Conservation (phyloP, 2,113 vertebrate species). For the Calidris pygmaea region DNA sequence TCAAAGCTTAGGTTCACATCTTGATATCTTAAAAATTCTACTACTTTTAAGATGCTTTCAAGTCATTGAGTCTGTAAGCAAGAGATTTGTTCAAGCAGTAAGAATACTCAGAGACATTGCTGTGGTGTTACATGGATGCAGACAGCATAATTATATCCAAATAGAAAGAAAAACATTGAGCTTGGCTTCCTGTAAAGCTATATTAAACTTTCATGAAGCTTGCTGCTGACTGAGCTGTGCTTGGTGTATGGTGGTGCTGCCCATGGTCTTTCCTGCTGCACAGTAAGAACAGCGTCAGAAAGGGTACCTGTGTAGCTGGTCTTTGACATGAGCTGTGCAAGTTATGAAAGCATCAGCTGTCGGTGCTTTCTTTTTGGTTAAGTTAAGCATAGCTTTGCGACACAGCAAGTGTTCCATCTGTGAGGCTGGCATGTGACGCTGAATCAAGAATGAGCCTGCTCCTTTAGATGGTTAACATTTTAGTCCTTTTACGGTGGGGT, state of each 20-base stretch:
- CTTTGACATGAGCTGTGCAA: neutral
- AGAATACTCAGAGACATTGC: neutral
- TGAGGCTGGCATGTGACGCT: neutral
- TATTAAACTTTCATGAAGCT: slow-evolving; percentile 19
- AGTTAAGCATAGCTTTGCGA: neutral
- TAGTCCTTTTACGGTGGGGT: slow-evolving; percentile 10
- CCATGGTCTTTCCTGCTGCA: neutral
- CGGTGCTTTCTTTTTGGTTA: neutral
- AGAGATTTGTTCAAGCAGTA: neutral
- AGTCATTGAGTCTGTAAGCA: neutral
- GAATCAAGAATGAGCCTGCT: neutral
- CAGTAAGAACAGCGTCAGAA: neutral
- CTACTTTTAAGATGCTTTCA: neutral
- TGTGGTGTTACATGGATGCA: accelerated
- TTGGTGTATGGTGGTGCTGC: neutral
- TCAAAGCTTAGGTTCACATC: neutral
- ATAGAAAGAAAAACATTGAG: slow-evolving; percentile 8
- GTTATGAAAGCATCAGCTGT: slow-evolving; percentile 8
- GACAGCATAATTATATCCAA: neutral
- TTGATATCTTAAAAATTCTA: neutral
- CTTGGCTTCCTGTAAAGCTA: slow-evolving; percentile 44
- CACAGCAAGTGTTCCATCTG: slow-evolving; percentile 3
- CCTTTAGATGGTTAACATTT: slow-evolving; percentile 22
- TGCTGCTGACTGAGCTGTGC: neutral
- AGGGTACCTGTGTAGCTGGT: neutral